Base-by-base conservation (phyloP, 1,140 invertebrate genomes). In the Ptiloglossa arizonensis region DNA sequence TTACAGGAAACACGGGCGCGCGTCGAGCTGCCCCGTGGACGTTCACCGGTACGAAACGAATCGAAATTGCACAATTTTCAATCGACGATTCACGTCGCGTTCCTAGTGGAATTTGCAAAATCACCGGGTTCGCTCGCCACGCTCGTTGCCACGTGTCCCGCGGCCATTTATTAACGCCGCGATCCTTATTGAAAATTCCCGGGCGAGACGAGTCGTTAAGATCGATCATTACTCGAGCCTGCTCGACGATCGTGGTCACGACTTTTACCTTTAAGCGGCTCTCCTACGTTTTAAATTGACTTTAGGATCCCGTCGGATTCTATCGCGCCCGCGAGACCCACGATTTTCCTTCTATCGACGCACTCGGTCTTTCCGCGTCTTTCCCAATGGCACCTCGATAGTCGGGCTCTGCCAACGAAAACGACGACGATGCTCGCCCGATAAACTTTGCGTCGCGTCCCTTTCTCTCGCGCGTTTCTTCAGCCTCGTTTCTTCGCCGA, bases 211-310 rank as follows among this genome's bases (percentile, higher is more conserved):
- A 22, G 41, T n/a, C 46, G 8, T 41, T 71, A 24, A 35, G 22
- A 29, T 15, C 59, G 46, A 63, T 73, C 59, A 24, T 52, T 62
- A 11, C 44, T 9, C 59, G 32, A 60, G 19, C 29, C 19, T 17
- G 27, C 22, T 56, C 24, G 67, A 3, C 48, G 68, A 60, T 41
- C 70, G 22, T 48, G 5, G 70, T 73, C 70, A 73, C 59, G 70
- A 73, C 57, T 73, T 29, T 73, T 73, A 73, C 70, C 70, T 73
- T 73, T 73, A 38, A 48, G 32, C 29, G 44, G 11, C 41, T 57
- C 52, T 27, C 32, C 22, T 60, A 72, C 57, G n/a, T 24, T 63
- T n/a, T 27, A 9, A 72, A 72, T 72, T 32, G 38, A 70, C 27
- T 56, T 13, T n/a, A 35, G 19, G 54, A 46, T 44, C 54, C 1